Conservation (phyloP, 2,113 vertebrate species). For the Boulengeromyrus knoepffleri region DNA sequence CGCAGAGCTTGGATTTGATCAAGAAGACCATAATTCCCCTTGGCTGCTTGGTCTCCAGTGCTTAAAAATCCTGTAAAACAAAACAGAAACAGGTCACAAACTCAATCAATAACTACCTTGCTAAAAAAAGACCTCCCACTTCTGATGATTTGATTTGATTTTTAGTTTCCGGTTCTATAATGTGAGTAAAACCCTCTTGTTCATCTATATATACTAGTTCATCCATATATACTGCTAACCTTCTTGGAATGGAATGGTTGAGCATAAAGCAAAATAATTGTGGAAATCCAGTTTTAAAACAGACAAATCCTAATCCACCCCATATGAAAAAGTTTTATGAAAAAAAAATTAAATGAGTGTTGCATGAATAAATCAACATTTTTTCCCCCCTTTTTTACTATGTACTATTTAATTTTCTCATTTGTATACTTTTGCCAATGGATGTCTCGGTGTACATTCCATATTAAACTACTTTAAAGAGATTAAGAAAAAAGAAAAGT, state of each 20-base stretch:
- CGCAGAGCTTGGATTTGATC: constrained; percentile 95
- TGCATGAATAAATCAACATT: constrained; percentile 9
- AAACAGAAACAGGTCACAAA: constrained; percentile 27
- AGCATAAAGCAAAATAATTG: constrained; percentile 37
- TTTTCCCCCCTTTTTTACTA: neutral
- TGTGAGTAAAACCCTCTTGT: neutral
- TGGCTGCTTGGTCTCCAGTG: constrained; percentile 95
- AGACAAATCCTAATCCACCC: constrained; percentile 24
- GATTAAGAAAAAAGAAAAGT: neutral
- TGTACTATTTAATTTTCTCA: neutral
- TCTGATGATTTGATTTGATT: neutral
- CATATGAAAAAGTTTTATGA: constrained; percentile 16
- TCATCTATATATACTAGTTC: neutral
- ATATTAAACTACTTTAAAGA: neutral
- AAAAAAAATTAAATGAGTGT: constrained; percentile 19
- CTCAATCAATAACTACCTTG: neutral
- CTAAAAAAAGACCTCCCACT: neutral
- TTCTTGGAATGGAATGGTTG: constrained; percentile 16
- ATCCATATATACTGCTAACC: neutral
- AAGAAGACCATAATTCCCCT: constrained; percentile 94
- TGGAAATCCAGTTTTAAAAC: constrained; percentile 28
- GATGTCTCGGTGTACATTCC: neutral
- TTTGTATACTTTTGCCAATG: neutral
- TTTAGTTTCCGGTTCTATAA: neutral
- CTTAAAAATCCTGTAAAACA: constrained; percentile 83